phyloP scores from a whole-genome alignment of 1,140 invertebrate genomes.

The Lutraria rhynchaena region DNA sequence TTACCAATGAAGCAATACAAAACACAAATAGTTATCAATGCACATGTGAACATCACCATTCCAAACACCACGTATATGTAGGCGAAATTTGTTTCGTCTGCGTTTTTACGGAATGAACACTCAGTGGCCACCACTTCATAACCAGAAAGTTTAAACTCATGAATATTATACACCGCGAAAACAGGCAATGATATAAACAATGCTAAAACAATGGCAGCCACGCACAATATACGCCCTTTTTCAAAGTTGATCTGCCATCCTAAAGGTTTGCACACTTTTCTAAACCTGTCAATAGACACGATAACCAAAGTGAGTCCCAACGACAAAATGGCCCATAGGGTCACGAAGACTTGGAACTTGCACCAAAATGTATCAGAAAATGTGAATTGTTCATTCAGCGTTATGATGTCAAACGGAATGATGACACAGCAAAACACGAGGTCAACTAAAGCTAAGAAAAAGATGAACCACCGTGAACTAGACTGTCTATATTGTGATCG shows the following conservation, averaged over 20 bases:
- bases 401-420: constrained; percentile 44
- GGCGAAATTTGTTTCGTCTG: not conserved
- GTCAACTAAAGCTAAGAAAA: constrained; percentile 52
- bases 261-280: constrained; percentile 50
- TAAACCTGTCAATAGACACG: constrained; percentile 41
- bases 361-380: constrained; percentile 17
- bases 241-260: constrained; percentile 56
- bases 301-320: constrained; percentile 28
- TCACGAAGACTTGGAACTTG: constrained; percentile 34
- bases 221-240: constrained; percentile 31
- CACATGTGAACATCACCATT: constrained; percentile 36
- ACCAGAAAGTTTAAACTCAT: constrained; percentile 7
- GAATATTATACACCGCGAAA: constrained; percentile 24
- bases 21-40: constrained; percentile 32
- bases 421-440: constrained; percentile 28
- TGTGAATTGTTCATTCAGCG: constrained; percentile 31
- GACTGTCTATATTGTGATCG: constrained; percentile 38
- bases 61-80: constrained; percentile 36
- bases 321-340: constrained; percentile 29
- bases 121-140: constrained; percentile 19
- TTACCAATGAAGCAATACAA: constrained; percentile 51
- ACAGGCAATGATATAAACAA: constrained; percentile 27
- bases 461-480: constrained; percentile 48
- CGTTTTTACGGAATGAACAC: constrained; percentile 39
- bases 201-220: not conserved